Conservation (phyloP, 1,140 invertebrate genomes). For the Drosophila tani region DNA sequence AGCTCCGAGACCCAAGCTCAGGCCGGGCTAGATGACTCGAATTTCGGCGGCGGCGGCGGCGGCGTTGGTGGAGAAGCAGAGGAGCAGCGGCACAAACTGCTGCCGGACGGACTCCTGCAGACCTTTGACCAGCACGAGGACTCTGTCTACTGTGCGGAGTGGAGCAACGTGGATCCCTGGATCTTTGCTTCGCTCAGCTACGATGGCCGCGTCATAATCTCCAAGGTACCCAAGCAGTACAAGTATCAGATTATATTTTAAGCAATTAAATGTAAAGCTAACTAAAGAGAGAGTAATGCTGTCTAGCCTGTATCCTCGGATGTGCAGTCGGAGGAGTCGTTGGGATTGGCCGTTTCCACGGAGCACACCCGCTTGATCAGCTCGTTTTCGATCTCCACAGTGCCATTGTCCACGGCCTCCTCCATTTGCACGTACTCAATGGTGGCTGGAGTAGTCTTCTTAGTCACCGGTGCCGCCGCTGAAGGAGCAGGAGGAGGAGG, state of each 20-base stretch:
- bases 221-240: slow-evolving; percentile 95
- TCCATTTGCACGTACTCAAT: slow-evolving; percentile 85
- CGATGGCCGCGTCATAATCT: slow-evolving; percentile 97
- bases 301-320: slow-evolving; percentile 79
- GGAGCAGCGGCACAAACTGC: slow-evolving; percentile 88
- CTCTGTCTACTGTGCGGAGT: slow-evolving; percentile 98
- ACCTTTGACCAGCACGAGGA: slow-evolving; percentile 98
- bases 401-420: slow-evolving; percentile 79
- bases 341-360: slow-evolving; percentile 80
- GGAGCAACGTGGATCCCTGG: slow-evolving; percentile 99
- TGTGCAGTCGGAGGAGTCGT: slow-evolving; percentile 84
- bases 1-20: slow-evolving; percentile 89
- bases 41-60: background rate
- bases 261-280: slow-evolving; percentile 26
- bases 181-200: slow-evolving; percentile 98
- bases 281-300: background rate
- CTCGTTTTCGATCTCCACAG: slow-evolving; percentile 79
- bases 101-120: slow-evolving; percentile 89
- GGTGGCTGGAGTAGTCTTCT: slow-evolving; percentile 63
- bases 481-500: background rate
- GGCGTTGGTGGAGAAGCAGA: slow-evolving; percentile 28
- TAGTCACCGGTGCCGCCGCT: slow-evolving; percentile 5
- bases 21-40: slow-evolving; percentile 27
- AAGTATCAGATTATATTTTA: slow-evolving; percentile 95
- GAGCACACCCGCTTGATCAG: slow-evolving; percentile 80